Evolutionary conservation across 2,888 invertebrate species (phyloP), one percentile per base, ranked within the genome.

Genomic region (Eubasilissa splendida): DNA sequence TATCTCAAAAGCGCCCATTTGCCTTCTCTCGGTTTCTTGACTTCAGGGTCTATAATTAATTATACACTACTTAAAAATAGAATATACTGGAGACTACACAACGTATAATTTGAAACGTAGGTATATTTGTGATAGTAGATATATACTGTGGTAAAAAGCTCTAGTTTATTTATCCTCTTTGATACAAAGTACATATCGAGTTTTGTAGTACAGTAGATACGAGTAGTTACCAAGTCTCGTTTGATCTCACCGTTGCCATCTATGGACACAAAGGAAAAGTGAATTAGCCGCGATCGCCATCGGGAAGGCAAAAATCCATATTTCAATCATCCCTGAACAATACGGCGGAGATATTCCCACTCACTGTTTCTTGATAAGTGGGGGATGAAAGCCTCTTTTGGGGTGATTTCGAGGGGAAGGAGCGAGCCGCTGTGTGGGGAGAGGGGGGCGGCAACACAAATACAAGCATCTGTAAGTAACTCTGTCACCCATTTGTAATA

Each of bases 401-500:
- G 65, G 76, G 76, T 75, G 42, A 42, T 42, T 42, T 42, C 42
- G 42, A 5, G 42, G 22, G 65, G 78, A 80, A 52, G 73, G 77
- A 58, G 77, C 58, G 59, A n/a, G 22, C 59, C 14, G 8, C 65
- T 14, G 70, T 65, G 66, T 14, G 66, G 76, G 70, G 77, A 53
- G 68, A 73, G 73, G 65, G n/a, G 78, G 59, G 50, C 74, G 77
- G 80, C 59, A 33, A 74, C 50, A 70, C 70, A 83, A 83, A 83
- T 76, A 81, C 77, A 79, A 81, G 79, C 81, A 83, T 83, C 83
- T 81, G 79, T 81, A 79, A 83, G 81, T 77, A 75, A 81, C 76
- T 83, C 83, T 81, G 82, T 82, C 82, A 80, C 80, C 82, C 82
- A 82, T 80, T 80, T 82, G 80, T 82, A 80, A 82, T 80, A 82